Percentiles rank a stretch among this genome's conserved stretches.
phyloP scores from a whole-genome alignment of 2,888 invertebrate species.

The Zootermopsis nevadensis region DNA sequence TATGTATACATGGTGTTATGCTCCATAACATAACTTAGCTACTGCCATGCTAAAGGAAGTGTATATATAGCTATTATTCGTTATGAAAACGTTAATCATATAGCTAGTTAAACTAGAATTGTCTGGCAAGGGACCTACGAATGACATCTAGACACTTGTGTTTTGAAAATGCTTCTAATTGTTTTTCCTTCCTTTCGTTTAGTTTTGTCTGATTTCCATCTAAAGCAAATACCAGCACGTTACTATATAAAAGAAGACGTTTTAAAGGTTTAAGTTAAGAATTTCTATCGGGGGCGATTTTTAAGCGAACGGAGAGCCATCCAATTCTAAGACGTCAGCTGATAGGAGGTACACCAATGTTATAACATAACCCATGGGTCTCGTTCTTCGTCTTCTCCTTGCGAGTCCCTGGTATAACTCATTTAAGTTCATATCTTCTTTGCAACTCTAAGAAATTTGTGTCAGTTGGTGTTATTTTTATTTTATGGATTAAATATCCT shows the following conservation, averaged over 20 bases:
- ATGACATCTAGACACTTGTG: background rate
- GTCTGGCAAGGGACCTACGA: background rate
- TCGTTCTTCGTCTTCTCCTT: too few species aligned
- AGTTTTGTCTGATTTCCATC: slow-evolving; percentile 1
- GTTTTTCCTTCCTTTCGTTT: background rate
- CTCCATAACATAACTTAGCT: slow-evolving; percentile 35
- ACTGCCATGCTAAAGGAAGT: background rate
- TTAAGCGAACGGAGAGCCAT: too few species aligned
- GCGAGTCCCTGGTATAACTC: too few species aligned
- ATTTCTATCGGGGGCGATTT: too few species aligned
- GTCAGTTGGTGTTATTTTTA: too few species aligned
- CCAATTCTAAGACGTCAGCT: too few species aligned
- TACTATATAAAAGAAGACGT: background rate
- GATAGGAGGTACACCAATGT: too few species aligned
- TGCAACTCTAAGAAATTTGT: too few species aligned
- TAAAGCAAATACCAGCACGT: background rate
- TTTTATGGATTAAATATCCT: too few species aligned
- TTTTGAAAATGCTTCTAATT: background rate
- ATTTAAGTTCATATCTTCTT: too few species aligned
- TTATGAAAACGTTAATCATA: slow-evolving; percentile 16
- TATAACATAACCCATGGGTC: too few species aligned
- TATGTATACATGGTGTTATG: slow-evolving; percentile 42
- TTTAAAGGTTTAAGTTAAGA: too few species aligned
- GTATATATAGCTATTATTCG: background rate
- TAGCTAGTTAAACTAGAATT: background rate